Conservation (phyloP, 2,888 invertebrate species). For the Podabrus alpinus region DNA sequence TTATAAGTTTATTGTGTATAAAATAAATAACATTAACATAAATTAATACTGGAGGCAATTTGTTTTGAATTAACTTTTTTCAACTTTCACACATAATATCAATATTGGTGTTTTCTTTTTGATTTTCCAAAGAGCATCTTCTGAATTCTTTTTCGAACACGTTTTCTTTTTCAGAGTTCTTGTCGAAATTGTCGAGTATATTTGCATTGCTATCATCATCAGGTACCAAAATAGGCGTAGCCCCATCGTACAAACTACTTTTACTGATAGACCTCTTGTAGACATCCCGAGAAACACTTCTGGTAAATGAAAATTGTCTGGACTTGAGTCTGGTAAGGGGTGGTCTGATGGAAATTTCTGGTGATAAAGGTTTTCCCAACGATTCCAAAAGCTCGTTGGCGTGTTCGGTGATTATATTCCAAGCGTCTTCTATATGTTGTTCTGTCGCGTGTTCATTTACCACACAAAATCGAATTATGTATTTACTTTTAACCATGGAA, state of each 20-base stretch:
- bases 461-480: constrained; percentile 76
- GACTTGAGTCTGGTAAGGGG: constrained; percentile 60
- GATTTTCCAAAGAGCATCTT: not conserved
- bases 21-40: not conserved
- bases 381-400: constrained; percentile 62
- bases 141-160: constrained; percentile 34
- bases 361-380: constrained; percentile 49
- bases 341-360: constrained; percentile 54
- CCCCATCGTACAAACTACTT: constrained; percentile 60
- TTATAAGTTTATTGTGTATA: not conserved
- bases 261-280: constrained; percentile 59
- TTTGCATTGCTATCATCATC: constrained; percentile 45
- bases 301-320: constrained; percentile 62
- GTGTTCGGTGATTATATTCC: constrained; percentile 64
- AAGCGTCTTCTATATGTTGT: constrained; percentile 71
- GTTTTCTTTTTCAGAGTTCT: constrained; percentile 9
- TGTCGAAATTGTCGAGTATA: constrained; percentile 12
- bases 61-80: not conserved
- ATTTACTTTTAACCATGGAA: constrained; percentile 74
- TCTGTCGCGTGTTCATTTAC: constrained; percentile 77
- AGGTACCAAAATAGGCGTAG: constrained; percentile 61
- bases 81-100: not conserved
- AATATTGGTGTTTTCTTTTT: not conserved
- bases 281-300: constrained; percentile 61
- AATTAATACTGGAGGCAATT: not conserved